These are phyloP conservation scores for Pipra filicauda DNA, from an alignment of 2,113 vertebrate genomes.

Conservation along the genomic window DNA sequence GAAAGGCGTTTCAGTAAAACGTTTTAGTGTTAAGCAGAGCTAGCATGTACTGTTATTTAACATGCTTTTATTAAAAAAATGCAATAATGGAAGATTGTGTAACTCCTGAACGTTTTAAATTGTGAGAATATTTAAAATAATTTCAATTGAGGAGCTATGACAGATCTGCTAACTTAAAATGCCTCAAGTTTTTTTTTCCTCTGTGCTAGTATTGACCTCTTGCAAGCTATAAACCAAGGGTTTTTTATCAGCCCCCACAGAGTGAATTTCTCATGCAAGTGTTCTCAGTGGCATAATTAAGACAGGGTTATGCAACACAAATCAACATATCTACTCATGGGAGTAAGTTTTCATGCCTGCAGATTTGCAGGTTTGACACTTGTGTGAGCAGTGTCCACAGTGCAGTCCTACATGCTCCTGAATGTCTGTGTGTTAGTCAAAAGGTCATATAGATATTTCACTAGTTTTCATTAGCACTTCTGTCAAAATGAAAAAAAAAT, in stretches of 20 bases:
- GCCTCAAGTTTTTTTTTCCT: not conserved
- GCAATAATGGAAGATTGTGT: not conserved
- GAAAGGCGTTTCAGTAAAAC: slow-evolving; percentile 4
- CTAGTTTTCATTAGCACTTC: not conserved
- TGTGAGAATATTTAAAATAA: slow-evolving; percentile 20
- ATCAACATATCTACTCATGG: not conserved
- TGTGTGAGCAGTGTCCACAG: not conserved
- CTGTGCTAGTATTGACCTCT: not conserved
- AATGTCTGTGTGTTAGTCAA: not conserved
- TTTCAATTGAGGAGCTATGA: not conserved
- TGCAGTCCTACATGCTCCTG: not conserved
- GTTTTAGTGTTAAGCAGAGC: not conserved
- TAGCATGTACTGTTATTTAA: slow-evolving; percentile 24
- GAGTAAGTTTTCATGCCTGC: not conserved
- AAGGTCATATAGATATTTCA: not conserved
- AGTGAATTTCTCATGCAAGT: not conserved
- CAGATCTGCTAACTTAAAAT: not conserved
- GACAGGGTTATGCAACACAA: slow-evolving; percentile 1
- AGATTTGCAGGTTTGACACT: not conserved
- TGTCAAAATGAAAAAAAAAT: not conserved
- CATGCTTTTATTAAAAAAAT: not conserved
- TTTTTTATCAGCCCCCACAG: not conserved
- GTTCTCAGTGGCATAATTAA: slow-evolving; percentile 8
- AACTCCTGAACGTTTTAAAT: not conserved
- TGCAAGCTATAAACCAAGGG: not conserved